phyloP scores from a whole-genome alignment of 2,113 vertebrate species.

The Heteronetta atricapilla region DNA sequence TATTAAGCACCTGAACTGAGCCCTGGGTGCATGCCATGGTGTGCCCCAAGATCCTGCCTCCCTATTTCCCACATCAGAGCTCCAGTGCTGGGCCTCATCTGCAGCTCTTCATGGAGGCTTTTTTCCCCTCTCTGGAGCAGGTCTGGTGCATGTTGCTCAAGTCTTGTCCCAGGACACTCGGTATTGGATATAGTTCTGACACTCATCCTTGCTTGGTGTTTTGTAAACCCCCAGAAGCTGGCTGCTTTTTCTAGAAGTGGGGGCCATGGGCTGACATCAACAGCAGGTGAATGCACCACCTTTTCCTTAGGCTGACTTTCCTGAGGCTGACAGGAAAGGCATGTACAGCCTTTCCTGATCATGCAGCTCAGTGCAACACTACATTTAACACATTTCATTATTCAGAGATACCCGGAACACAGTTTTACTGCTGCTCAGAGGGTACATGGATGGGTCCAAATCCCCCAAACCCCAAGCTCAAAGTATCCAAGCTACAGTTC shows the following conservation, averaged over 20 bases:
- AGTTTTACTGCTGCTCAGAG: not conserved
- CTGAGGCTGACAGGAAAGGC: too few relatives aligned
- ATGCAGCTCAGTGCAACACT: not conserved
- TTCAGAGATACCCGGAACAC: not conserved
- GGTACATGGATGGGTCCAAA: not conserved
- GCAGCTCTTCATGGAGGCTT: not conserved
- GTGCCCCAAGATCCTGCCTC: not conserved
- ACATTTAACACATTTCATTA: not conserved
- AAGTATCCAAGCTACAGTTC: not conserved
- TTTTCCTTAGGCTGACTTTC: not conserved
- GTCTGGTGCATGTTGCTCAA: not conserved
- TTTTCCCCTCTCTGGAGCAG: not conserved
- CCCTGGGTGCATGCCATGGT: accelerated
- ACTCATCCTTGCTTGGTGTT: not conserved
- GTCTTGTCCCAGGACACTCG: not conserved
- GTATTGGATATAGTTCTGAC: not conserved
- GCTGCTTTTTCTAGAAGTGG: not conserved
- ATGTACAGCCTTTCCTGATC: not conserved
- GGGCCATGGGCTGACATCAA: not conserved
- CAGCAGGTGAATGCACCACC: not conserved
- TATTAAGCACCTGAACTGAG: not conserved
- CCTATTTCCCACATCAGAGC: not conserved
- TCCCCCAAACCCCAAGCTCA: not conserved
- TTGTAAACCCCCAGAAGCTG: not conserved
- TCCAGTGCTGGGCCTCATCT: not conserved